These are phyloP conservation scores for Herpailurus yagouaroundi DNA, from an alignment of 2,113 vertebrate species.

Conservation along the genomic window DNA sequence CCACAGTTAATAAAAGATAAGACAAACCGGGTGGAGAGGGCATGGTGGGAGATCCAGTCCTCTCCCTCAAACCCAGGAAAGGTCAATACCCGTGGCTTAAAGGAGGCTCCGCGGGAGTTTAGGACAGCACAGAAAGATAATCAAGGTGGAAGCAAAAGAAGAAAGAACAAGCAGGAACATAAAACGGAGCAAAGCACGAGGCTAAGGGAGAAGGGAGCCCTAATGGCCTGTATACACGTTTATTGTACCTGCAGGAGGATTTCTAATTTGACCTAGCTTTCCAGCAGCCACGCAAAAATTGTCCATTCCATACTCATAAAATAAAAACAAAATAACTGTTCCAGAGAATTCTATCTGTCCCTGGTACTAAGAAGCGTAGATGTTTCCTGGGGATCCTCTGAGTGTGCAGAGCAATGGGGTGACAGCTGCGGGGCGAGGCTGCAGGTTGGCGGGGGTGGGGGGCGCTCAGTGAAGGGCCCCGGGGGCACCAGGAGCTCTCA, in stretches of 20 bases:
- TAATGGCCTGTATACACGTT: rapidly evolving
- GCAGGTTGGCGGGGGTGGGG: background rate
- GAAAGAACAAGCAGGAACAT: background rate
- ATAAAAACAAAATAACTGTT: background rate
- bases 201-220: background rate
- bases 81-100: background rate
- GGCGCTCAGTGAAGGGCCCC: background rate
- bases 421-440: no score
- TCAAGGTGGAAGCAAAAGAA: background rate
- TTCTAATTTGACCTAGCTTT: background rate
- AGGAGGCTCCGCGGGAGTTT: background rate
- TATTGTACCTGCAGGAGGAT: background rate
- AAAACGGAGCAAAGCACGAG: background rate
- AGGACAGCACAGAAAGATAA: background rate
- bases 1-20: background rate
- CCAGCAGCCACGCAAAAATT: background rate
- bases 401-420: background rate
- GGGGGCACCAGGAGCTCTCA: background rate
- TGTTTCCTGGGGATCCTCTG: background rate
- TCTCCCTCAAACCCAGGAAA: background rate
- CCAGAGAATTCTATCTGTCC: no score
- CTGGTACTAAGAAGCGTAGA: background rate
- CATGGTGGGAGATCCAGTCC: background rate
- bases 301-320: background rate
- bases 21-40: background rate